Evolutionary conservation across 2,113 vertebrate species (phyloP), one percentile per base, ranked within the genome.

Genomic region (Odontesthes bonariensis): DNA sequence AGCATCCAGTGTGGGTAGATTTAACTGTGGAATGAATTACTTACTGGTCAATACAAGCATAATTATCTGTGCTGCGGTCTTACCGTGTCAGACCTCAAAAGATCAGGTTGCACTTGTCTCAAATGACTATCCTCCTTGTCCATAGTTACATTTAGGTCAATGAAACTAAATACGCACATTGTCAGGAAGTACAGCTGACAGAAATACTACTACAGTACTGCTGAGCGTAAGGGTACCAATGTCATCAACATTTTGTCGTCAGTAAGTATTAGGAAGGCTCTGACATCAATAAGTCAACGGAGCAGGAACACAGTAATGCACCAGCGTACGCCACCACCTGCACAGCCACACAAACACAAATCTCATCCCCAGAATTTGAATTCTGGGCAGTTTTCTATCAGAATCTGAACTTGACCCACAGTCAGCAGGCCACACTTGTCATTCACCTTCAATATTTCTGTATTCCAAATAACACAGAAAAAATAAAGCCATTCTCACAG

Each of bases 131-230:
- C 69, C 82, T 84, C 40, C 17, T 2, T 38, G 20, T 79, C 81
- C 81, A 56, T 2, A 0, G 64, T 90, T 86, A 78, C 85, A 77
- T 67, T 74, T 57, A 19, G 14, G n/a, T 55, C 52, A 5, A 72
- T 86, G 78, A 85, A 83, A 91, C 53, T 57, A 42, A 62, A 88
- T 77, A 82, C 63, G 68, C 27, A 33, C 61, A 74, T 69, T 19
- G 1, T 76, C 32, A 86, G 69, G 87, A 85, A 79, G 73, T 55
- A 65, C 49, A 61, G 74, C 44, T 49, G 65, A 86, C 58, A 77
- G 63, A 82, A 62, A 84, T 70, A 77, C 69, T 69, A 76, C 68
- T 68, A 44, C 52, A 61, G 33, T 35, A 16, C 40, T 57, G 46
- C 47, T 35, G 69, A 33, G 70, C 53, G 56, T 52, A 13, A 35